A percentile compares a stretch with the other conserved stretches of the same genome.
Evolutionary conservation across 2,888 invertebrate species (phyloP).

Genomic region (Steromphala cineraria): DNA sequence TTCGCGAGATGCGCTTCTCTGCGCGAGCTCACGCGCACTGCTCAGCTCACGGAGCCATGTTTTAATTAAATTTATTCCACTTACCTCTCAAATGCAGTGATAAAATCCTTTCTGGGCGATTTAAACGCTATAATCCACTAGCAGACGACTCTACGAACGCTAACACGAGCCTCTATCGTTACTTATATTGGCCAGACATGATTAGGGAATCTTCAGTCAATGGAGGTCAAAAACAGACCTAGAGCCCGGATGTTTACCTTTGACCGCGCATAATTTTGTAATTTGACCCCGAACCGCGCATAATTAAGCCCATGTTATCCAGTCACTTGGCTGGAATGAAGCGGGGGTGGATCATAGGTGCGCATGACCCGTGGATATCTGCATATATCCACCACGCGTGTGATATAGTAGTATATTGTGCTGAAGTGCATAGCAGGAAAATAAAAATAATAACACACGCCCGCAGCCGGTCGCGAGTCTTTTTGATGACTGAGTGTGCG

Average conservation of each 20-base stretch:
- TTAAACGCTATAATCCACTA: constrained; percentile 15
- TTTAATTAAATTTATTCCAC: not conserved
- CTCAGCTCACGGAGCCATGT: not conserved
- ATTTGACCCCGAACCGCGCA: not conserved
- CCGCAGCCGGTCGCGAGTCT: not conserved
- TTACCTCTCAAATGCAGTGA: constrained; percentile 6
- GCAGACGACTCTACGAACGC: constrained; percentile 18
- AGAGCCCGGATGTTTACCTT: constrained; percentile 21
- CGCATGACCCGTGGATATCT: not conserved
- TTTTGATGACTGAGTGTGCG: not conserved
- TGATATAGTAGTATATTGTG: not conserved
- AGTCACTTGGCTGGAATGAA: not conserved
- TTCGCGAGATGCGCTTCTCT: constrained; percentile 8
- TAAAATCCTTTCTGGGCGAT: not conserved
- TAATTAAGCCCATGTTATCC: not conserved
- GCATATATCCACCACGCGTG: not conserved
- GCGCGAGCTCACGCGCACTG: constrained; percentile 7
- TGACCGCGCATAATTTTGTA: constrained; percentile 19
- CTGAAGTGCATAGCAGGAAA: not conserved
- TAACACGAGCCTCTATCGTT: constrained; percentile 3
- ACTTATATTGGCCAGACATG: constrained; percentile 19
- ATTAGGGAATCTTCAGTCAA: constrained; percentile 20
- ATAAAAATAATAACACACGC: not conserved
- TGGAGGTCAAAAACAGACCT: constrained; percentile 21
- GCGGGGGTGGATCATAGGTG: not conserved